Percentiles rank a stretch among this genome's conserved stretches.
These are phyloP conservation scores for Callipepla squamata DNA, from an alignment of 2,113 vertebrate species.

Conservation along the genomic window DNA sequence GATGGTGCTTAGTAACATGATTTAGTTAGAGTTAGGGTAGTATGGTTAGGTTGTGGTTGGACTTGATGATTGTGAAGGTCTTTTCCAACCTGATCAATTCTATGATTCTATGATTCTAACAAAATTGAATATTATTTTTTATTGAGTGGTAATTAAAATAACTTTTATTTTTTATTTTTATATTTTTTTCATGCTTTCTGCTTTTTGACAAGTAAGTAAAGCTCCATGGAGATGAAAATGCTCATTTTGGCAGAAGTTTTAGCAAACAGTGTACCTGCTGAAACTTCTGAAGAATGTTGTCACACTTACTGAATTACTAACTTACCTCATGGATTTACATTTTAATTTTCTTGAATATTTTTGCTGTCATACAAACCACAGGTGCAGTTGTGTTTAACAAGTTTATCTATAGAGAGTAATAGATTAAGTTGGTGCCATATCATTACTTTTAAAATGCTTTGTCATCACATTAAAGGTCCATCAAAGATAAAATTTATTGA, in stretches of 20 bases:
- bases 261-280: not conserved
- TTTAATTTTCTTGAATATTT: not conserved
- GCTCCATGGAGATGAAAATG: not conserved
- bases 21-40: too few species aligned
- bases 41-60: too few species aligned
- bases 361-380: not conserved
- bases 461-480: not conserved
- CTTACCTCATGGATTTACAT: not conserved
- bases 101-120: not conserved
- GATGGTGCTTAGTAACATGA: too few species aligned
- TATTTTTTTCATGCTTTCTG: not conserved
- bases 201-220: not conserved
- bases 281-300: not conserved
- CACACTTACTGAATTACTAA: not conserved
- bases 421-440: not conserved
- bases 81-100: too few species aligned
- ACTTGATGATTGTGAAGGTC: too few species aligned
- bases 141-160: not conserved
- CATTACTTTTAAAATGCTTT: not conserved
- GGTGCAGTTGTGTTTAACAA: not conserved
- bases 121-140: not conserved
- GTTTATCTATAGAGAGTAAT: not conserved
- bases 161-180: not conserved
- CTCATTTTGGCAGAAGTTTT: slow-evolving; percentile 26
- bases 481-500: not conserved